These are phyloP conservation scores for Eospalax fontanierii DNA, from an alignment of 2,797 vertebrate genomes.

Conservation along the genomic window DNA sequence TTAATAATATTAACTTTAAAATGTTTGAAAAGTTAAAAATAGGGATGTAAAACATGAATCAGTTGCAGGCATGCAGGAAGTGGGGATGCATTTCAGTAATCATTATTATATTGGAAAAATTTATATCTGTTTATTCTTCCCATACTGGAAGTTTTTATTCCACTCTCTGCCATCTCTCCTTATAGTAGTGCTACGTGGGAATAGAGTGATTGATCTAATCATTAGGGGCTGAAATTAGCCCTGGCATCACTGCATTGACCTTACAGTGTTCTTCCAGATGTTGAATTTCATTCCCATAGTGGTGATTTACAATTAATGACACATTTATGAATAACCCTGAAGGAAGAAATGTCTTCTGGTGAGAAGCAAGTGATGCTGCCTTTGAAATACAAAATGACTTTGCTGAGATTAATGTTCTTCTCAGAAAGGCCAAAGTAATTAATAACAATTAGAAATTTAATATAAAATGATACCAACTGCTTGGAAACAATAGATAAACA, in stretches of 20 bases:
- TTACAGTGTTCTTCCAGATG: slow-evolving; percentile 72
- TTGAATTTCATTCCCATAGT: slow-evolving; percentile 72
- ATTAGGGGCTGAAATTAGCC: slow-evolving; percentile 72
- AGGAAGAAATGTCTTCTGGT: slow-evolving; percentile 68
- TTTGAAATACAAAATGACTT: slow-evolving; percentile 77
- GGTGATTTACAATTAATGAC: slow-evolving; percentile 82
- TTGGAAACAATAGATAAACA: slow-evolving; percentile 74
- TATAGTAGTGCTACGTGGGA: not conserved
- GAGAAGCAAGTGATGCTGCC: slow-evolving; percentile 72
- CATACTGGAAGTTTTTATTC: not conserved
- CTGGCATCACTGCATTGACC: slow-evolving; percentile 77
- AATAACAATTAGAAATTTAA: slow-evolving; percentile 83
- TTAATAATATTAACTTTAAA: not conserved
- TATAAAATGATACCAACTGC: slow-evolving; percentile 71
- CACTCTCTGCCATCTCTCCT: not conserved
- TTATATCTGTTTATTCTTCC: not conserved
- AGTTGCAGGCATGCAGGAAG: not conserved
- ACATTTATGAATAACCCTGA: slow-evolving; percentile 77
- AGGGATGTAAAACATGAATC: not conserved
- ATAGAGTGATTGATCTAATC: slow-evolving; percentile 72
- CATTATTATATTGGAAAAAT: not conserved
- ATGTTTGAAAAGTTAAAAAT: not conserved
- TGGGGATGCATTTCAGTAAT: not conserved
- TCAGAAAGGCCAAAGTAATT: slow-evolving; percentile 85
- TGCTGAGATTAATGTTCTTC: slow-evolving; percentile 73